Conservation (phyloP, 2,113 vertebrate genomes). For the Cyanoramphus novaezelandiae region DNA sequence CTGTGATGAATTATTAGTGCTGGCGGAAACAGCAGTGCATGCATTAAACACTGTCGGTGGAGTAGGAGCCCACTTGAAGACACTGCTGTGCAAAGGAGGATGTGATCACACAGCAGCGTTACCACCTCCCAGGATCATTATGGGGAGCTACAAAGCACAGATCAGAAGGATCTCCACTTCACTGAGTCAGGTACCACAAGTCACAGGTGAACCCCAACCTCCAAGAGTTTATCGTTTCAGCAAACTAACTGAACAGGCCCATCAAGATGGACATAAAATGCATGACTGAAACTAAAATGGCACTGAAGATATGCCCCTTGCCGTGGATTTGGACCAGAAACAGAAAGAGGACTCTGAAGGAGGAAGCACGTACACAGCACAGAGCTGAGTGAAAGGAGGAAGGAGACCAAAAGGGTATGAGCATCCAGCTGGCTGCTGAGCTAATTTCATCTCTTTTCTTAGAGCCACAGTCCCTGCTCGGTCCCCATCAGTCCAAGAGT, state of each 20-base stretch:
- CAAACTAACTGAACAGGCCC: not conserved
- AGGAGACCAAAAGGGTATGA: accelerated
- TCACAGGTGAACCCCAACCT: not conserved
- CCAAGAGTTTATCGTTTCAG: accelerated
- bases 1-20: not conserved
- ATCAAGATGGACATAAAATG: not conserved
- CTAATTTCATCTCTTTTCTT: not conserved
- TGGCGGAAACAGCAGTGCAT: not conserved
- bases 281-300: not conserved
- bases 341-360: not conserved
- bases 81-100: not conserved
- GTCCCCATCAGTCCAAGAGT: not conserved
- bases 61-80: not conserved
- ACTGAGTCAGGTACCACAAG: not conserved
- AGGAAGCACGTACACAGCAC: not conserved
- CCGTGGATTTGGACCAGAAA: not conserved
- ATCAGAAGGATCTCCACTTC: not conserved
- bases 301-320: not conserved
- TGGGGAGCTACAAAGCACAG: accelerated
- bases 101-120: not conserved
- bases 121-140: not conserved
- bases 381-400: not conserved
- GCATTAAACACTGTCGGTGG: not conserved
- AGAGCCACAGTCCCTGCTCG: not conserved
- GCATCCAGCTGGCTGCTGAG: not conserved